Conservation (phyloP, 2,797 vertebrate genomes). For the Fistularia tabacaria region DNA sequence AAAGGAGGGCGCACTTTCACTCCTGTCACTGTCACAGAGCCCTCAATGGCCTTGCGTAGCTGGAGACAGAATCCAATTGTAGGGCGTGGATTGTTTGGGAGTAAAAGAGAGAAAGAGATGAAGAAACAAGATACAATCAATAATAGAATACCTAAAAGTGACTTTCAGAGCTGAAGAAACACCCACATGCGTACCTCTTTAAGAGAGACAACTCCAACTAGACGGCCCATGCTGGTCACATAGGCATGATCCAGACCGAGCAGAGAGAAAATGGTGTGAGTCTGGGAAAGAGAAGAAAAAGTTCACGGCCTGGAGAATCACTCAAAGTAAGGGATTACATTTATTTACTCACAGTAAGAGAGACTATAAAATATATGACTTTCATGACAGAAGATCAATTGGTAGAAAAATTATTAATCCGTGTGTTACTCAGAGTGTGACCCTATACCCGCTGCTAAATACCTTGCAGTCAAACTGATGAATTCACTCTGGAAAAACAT, state of each 20-base stretch:
- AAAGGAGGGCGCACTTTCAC: constrained; percentile 94
- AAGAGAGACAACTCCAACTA: constrained; percentile 93
- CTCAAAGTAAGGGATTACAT: neutral
- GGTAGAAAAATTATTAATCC: too few species aligned
- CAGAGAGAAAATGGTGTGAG: constrained; percentile 96
- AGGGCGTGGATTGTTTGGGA: constrained; percentile 1
- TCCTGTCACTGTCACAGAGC: constrained; percentile 91
- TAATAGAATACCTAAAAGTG: neutral
- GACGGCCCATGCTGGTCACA: constrained; percentile 93
- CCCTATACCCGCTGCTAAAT: too few species aligned
- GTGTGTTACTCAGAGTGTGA: too few species aligned
- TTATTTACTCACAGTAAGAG: neutral
- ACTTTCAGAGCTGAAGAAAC: neutral
- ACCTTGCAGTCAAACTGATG: too few species aligned
- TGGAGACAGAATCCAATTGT: constrained; percentile 39
- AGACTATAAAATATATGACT: neutral
- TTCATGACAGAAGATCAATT: too few species aligned
- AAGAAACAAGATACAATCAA: neutral
- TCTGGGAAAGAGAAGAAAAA: constrained; percentile 71
- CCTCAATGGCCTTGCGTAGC: constrained; percentile 97
- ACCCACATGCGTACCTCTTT: constrained; percentile 82
- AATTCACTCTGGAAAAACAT: too few species aligned
- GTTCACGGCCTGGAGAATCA: too few species aligned
- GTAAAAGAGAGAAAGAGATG: neutral
- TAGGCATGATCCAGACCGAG: constrained; percentile 96